Evolutionary conservation across 1,140 invertebrate species (phyloP).

Genomic region (Danaus plexippus): DNA sequence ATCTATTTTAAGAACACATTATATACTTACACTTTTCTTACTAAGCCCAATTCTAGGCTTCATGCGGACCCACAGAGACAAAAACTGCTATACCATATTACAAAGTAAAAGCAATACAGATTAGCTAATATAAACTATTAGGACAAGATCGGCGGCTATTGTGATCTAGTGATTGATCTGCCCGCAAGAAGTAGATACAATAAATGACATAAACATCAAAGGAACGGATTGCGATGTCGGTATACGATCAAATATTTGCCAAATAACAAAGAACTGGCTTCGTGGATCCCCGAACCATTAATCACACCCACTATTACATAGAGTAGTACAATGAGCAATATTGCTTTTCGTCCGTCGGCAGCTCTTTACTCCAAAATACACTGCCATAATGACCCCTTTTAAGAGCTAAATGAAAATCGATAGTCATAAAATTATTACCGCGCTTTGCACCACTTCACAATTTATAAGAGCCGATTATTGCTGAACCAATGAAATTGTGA

Average conservation of each 20-base stretch:
- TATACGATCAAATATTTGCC: constrained; percentile 51
- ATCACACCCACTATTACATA: constrained; percentile 53
- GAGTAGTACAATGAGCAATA: constrained; percentile 46
- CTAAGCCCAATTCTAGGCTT: no score
- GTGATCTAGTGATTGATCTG: constrained; percentile 19
- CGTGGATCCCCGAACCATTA: constrained; percentile 49
- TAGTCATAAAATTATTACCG: constrained; percentile 24
- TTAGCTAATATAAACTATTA: no score
- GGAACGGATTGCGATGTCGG: constrained; percentile 40
- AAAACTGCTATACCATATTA: no score
- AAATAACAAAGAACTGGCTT: constrained; percentile 50
- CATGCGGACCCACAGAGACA: no score
- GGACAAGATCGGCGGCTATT: no score
- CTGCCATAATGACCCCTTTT: constrained; percentile 42
- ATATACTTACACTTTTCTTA: no score
- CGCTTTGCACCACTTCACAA: constrained; percentile 20
- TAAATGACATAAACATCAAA: constrained; percentile 33
- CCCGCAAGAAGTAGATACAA: no score
- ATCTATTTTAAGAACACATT: no score
- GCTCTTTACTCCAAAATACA: constrained; percentile 44
- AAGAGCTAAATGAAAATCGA: constrained; percentile 46
- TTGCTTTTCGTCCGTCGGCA: constrained; percentile 43
- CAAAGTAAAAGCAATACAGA: no score
- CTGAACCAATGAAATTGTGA: constrained; percentile 13
- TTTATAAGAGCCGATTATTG: constrained; percentile 20